Evolutionary conservation across 2,888 invertebrate genomes (phyloP).

Genomic region (Neoaliturus tenellus): DNA sequence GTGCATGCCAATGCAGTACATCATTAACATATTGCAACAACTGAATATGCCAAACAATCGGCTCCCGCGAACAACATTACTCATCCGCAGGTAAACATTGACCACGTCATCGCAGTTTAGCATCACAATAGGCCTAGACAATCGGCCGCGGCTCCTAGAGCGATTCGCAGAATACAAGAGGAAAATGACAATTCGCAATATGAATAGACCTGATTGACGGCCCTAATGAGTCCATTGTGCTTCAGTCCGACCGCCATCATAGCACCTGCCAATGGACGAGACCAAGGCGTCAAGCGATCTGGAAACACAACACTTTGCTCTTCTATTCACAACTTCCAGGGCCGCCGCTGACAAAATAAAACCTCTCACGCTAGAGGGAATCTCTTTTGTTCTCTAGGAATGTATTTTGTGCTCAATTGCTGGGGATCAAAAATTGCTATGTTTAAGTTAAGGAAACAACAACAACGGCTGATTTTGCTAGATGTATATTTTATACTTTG

Average conservation of each 20-base stretch:
- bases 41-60: no score
- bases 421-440: no score
- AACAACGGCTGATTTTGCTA: no score
- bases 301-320: background rate
- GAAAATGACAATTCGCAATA: background rate
- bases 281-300: background rate
- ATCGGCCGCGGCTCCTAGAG: background rate
- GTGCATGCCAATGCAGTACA: no score
- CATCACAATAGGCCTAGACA: no score
- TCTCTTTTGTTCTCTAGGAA: background rate
- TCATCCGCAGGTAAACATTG: no score
- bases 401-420: no score
- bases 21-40: no score
- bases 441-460: no score
- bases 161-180: background rate
- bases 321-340: background rate
- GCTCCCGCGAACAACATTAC: no score
- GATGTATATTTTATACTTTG: no score
- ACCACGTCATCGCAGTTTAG: background rate
- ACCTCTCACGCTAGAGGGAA: background rate
- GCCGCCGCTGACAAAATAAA: background rate
- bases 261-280: background rate
- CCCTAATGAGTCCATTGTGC: background rate
- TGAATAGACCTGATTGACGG: background rate
- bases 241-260: background rate